Evolutionary conservation across 2,113 vertebrate species (phyloP).

Genomic region (Numenius arquata): DNA sequence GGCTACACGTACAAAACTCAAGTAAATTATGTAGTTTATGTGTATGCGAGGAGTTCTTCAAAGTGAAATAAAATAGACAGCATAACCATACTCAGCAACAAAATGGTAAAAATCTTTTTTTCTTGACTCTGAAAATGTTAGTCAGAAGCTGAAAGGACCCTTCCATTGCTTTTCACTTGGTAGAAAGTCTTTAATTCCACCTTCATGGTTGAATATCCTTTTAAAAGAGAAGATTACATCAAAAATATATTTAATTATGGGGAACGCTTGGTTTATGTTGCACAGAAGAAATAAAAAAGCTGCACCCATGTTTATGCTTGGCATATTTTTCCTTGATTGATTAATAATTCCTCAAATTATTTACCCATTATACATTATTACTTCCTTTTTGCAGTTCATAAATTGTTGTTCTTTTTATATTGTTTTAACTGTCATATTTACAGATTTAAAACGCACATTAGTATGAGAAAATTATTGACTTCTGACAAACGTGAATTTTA

Average conservation of each 20-base stretch:
- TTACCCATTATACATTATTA: background rate
- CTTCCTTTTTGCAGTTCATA: background rate
- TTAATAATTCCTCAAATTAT: background rate
- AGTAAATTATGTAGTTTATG: background rate
- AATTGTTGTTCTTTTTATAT: background rate
- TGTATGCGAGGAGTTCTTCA: background rate
- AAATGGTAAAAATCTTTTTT: background rate
- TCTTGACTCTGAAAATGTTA: background rate
- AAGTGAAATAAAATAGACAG: background rate
- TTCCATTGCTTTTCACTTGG: background rate
- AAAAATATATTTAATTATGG: background rate
- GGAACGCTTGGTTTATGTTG: background rate
- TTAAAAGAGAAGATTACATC: background rate
- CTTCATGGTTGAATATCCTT: background rate
- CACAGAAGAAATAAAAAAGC: background rate
- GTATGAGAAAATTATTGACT: background rate
- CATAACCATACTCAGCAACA: background rate
- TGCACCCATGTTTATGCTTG: background rate
- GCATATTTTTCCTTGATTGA: background rate
- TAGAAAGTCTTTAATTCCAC: background rate
- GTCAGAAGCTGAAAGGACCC: background rate
- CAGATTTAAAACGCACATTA: background rate
- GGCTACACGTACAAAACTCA: background rate
- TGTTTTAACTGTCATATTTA: background rate
- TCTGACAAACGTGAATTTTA: background rate